Evolutionary conservation across 2,797 vertebrate genomes (phyloP).

Genomic region (Diglossa cyanea): DNA sequence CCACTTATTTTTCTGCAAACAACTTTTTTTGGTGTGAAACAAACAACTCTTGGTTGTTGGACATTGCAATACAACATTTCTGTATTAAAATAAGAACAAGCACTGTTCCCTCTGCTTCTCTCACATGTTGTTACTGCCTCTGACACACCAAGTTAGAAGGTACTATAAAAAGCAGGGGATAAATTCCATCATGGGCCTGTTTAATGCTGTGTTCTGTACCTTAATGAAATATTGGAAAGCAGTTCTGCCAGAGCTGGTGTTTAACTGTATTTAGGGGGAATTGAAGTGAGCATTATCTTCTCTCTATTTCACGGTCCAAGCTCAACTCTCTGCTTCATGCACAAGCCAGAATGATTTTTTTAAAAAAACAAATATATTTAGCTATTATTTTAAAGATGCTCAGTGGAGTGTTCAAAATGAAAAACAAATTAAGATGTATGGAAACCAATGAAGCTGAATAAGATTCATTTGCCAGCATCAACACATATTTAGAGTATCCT

Average conservation of each 20-base stretch:
- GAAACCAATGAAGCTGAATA: background rate
- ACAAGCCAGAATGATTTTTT: background rate
- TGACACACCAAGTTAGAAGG: background rate
- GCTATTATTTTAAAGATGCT: background rate
- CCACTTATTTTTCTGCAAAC: background rate
- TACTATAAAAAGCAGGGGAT: background rate
- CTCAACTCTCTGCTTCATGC: background rate
- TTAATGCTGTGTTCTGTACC: background rate
- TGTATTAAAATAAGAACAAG: background rate
- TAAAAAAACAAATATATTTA: background rate
- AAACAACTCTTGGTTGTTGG: background rate
- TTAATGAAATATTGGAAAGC: background rate
- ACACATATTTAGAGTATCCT: background rate
- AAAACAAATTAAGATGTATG: background rate
- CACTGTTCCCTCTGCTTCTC: background rate
- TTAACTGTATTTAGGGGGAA: background rate
- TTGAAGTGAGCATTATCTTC: background rate
- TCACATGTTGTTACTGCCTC: background rate
- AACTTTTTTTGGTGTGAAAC: background rate
- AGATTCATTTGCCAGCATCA: background rate
- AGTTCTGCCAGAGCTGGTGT: background rate
- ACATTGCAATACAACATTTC: background rate
- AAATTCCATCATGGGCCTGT: background rate
- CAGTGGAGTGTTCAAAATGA: background rate
- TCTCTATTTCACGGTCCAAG: background rate